Evolutionary conservation across 2,113 vertebrate genomes (phyloP).

Genomic region (Agapornis roseicollis): DNA sequence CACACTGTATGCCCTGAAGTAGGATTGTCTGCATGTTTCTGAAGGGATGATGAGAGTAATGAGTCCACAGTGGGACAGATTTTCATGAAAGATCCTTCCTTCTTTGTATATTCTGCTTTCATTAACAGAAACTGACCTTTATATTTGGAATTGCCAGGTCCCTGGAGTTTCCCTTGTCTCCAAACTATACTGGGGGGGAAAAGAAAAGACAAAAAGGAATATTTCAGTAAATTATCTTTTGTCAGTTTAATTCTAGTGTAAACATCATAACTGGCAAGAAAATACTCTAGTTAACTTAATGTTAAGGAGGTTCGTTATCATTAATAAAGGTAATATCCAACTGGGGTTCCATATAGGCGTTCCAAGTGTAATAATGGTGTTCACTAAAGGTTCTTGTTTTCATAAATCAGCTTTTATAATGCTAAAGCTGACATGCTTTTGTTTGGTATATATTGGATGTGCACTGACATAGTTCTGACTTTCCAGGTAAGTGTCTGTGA

Average conservation of each 20-base stretch:
- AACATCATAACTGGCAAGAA: not conserved
- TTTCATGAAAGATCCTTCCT: not conserved
- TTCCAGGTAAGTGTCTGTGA: not conserved
- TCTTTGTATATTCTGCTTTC: not conserved
- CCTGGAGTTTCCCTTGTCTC: not conserved
- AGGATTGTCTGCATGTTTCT: constrained; percentile 16
- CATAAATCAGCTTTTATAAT: not conserved
- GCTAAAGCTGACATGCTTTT: not conserved
- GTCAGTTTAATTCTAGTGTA: not conserved
- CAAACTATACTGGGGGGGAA: not conserved
- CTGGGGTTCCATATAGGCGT: not conserved
- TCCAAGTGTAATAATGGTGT: not conserved
- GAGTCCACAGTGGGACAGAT: not conserved
- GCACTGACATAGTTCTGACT: not conserved
- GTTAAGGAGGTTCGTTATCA: not conserved
- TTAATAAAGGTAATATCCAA: not conserved
- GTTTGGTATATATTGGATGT: not conserved
- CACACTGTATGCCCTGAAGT: not conserved
- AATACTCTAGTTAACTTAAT: not conserved
- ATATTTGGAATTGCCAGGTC: constrained; percentile 1
- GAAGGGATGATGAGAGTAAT: constrained; percentile 13
- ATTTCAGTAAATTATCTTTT: not conserved
- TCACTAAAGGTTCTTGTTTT: not conserved
- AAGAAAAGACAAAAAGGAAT: not conserved
- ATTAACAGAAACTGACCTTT: constrained; percentile 29